Evolutionary conservation across 2,888 invertebrate genomes (phyloP).

Genomic region (Neria commutata): DNA sequence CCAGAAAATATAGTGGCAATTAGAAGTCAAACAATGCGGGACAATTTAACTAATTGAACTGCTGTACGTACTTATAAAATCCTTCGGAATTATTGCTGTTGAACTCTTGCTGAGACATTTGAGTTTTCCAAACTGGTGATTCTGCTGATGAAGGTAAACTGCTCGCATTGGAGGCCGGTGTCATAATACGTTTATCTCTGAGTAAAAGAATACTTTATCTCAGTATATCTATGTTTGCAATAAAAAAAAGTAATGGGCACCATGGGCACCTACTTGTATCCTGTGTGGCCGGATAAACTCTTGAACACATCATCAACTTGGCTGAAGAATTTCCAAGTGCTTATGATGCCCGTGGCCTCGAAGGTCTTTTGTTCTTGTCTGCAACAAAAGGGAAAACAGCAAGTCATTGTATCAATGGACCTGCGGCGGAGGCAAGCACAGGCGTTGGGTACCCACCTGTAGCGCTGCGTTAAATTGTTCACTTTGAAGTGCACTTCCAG

Average conservation of each 20-base stretch:
- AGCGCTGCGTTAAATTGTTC: conserved; percentile 59
- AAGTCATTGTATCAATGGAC: background rate
- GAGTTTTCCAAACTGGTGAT: conserved; percentile 61
- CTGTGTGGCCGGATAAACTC: conserved; percentile 57
- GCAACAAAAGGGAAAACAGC: background rate
- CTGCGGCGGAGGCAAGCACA: no score
- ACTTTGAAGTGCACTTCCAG: conserved; percentile 60
- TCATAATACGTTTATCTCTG: conserved; percentile 61
- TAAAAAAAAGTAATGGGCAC: no score
- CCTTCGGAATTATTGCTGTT: conserved; percentile 60
- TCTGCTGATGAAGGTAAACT: conserved; percentile 59
- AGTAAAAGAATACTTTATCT: background rate
- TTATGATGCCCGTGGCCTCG: conserved; percentile 59
- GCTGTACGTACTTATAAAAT: conserved; percentile 54
- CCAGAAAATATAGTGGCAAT: conserved; percentile 13
- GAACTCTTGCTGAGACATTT: conserved; percentile 62
- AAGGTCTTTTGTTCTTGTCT: conserved; percentile 60
- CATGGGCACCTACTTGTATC: conserved; percentile 47
- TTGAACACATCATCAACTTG: conserved; percentile 61
- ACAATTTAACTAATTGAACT: background rate
- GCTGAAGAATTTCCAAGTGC: conserved; percentile 60
- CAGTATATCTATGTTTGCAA: background rate
- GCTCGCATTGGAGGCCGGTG: conserved; percentile 57
- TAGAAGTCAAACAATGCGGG: background rate
- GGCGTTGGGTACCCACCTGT: conserved; percentile 34